Evolutionary conservation across 64 coral and sea anemone genomes (phyloP).

Genomic region (Montipora capricornis): DNA sequence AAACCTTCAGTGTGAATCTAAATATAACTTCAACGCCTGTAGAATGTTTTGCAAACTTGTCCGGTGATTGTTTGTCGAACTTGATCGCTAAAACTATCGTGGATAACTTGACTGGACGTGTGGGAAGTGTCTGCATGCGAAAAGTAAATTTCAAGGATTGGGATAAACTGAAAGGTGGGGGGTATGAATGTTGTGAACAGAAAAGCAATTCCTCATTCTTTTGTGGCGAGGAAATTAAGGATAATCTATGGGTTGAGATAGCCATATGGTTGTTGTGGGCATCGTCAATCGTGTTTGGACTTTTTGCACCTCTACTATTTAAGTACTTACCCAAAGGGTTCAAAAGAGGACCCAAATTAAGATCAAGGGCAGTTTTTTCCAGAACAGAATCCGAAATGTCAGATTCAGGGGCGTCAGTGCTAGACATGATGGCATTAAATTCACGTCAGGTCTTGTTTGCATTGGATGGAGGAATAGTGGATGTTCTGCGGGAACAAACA

Average conservation of each 20-base stretch:
- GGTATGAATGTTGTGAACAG: conserved; percentile 60
- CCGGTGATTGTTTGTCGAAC: not conserved
- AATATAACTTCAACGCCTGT: conserved; percentile 40
- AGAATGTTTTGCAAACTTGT: conserved; percentile 71
- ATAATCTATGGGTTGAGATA: conserved; percentile 80
- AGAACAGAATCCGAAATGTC: conserved; percentile 4
- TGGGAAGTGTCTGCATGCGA: conserved; percentile 61
- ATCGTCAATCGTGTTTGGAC: conserved; percentile 65
- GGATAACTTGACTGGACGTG: not conserved
- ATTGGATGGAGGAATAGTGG: conserved; percentile 72
- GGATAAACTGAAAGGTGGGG: conserved; percentile 12
- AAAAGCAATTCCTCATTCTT: conserved; percentile 12
- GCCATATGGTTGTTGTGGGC: conserved; percentile 74
- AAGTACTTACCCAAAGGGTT: conserved; percentile 97
- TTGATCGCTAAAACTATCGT: conserved; percentile 39
- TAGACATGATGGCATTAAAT: not conserved
- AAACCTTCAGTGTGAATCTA: conserved; percentile 59
- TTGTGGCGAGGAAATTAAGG: conserved; percentile 65
- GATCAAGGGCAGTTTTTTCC: conserved; percentile 12
- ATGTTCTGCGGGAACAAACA: conserved; percentile 68
- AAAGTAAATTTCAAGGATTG: not conserved
- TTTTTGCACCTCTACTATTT: conserved; percentile 88
- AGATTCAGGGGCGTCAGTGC: not conserved
- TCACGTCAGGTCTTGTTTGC: conserved; percentile 61
- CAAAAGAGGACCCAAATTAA: conserved; percentile 62